Conservation (phyloP, 2,113 vertebrate species). For the Tautogolabrus adspersus region DNA sequence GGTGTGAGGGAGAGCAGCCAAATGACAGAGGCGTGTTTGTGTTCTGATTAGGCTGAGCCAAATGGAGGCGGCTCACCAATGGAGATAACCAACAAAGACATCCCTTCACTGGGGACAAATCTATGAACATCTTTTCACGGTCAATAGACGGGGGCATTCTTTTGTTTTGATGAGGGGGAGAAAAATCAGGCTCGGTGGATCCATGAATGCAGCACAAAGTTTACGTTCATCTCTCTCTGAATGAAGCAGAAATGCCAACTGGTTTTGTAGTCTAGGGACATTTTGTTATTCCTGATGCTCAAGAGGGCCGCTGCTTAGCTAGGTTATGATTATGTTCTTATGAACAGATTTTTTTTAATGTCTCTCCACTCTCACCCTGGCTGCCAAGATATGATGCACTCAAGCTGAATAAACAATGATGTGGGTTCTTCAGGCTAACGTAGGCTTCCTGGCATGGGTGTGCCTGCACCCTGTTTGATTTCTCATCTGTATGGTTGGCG, state of each 20-base stretch:
- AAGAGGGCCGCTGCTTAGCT: slow-evolving; percentile 17
- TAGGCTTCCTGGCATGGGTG: slow-evolving; percentile 75
- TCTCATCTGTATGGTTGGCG: slow-evolving; percentile 69
- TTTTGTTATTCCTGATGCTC: slow-evolving; percentile 10
- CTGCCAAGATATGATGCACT: slow-evolving; percentile 77
- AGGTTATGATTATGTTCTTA: slow-evolving; percentile 42
- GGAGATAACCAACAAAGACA: slow-evolving; percentile 81
- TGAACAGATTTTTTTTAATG: slow-evolving; percentile 49
- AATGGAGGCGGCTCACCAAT: slow-evolving; percentile 80
- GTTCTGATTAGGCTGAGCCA: slow-evolving; percentile 81
- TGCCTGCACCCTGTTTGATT: slow-evolving; percentile 57
- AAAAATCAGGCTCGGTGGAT: slow-evolving; percentile 24
- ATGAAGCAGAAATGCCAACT: slow-evolving; percentile 4
- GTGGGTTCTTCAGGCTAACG: slow-evolving; percentile 71
- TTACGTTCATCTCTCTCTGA: slow-evolving; percentile 42
- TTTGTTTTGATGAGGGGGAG: slow-evolving; percentile 59
- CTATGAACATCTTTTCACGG: slow-evolving; percentile 76
- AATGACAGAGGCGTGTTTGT: slow-evolving; percentile 86
- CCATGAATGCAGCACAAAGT: slow-evolving; percentile 40
- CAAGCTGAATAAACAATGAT: slow-evolving; percentile 83
- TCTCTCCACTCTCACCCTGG: slow-evolving; percentile 54
- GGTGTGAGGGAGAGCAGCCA: slow-evolving; percentile 69
- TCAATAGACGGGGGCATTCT: slow-evolving; percentile 70
- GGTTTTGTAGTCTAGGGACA: neutral
- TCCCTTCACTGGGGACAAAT: slow-evolving; percentile 75